These are phyloP conservation scores for Mantis religiosa DNA, from an alignment of 2,888 invertebrate genomes.

Conservation along the genomic window DNA sequence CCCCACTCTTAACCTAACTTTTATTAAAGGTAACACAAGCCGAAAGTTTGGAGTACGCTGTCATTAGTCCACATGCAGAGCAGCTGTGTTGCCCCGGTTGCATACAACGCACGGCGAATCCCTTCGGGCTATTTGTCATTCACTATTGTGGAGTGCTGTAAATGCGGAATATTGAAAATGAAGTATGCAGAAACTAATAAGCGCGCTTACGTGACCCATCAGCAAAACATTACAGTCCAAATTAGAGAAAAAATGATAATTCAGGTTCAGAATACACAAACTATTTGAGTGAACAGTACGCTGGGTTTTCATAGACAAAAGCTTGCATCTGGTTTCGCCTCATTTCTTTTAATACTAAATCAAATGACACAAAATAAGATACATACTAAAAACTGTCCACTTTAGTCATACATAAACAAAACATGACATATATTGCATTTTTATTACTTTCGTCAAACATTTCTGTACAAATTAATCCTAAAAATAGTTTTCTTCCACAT, in stretches of 20 bases:
- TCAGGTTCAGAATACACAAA: neutral
- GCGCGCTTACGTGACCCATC: neutral
- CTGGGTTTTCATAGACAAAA: neutral
- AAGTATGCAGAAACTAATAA: neutral
- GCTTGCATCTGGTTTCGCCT: no score
- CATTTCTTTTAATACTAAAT: no score
- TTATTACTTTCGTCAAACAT: no score
- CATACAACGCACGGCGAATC: neutral
- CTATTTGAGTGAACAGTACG: neutral
- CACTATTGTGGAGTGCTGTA: neutral
- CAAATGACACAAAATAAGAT: no score
- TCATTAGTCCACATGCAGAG: neutral
- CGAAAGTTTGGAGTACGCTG: neutral
- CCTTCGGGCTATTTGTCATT: neutral
- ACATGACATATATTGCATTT: no score
- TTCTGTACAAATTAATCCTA: no score
- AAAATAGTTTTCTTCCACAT: no score
- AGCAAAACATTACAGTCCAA: neutral
- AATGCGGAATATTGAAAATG: neutral
- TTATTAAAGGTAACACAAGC: neutral
- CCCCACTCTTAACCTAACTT: no score
- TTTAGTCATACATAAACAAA: no score
- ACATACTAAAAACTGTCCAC: no score
- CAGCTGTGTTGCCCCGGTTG: neutral
- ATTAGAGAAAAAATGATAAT: neutral